phyloP scores from a whole-genome alignment of 2,888 invertebrate species.

The Geophilus truncorum region DNA sequence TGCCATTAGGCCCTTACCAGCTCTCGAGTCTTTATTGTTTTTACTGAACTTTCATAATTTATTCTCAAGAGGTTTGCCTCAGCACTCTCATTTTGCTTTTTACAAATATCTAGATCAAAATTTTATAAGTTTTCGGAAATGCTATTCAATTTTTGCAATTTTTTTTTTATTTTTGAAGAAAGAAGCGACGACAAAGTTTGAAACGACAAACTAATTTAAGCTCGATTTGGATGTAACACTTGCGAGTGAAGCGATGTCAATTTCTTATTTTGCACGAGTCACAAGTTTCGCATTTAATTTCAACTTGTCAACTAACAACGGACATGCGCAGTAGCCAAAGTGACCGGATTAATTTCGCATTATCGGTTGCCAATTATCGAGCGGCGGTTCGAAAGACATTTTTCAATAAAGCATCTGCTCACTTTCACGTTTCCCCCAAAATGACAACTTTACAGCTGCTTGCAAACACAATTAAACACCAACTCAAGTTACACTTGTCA shows the following conservation, averaged over 20 bases:
- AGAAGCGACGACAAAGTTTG: background rate
- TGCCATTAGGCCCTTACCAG: background rate
- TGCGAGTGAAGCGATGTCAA: background rate
- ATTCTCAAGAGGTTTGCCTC: conserved; percentile 19
- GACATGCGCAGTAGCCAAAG: background rate
- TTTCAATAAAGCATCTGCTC: conserved; percentile 23
- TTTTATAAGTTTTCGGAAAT: background rate
- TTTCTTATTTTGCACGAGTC: background rate
- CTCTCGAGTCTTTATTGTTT: conserved; percentile 20
- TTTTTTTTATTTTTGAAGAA: background rate
- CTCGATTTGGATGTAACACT: background rate
- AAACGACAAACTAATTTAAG: background rate
- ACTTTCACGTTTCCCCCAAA: background rate
- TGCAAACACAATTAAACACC: conserved; percentile 7
- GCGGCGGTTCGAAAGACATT: conserved; percentile 8
- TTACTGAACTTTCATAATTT: conserved; percentile 25
- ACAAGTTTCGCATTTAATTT: background rate
- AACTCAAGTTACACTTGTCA: conserved; percentile 20
- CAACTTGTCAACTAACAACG: background rate
- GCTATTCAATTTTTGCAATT: too few relatives aligned
- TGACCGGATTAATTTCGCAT: conserved; percentile 14
- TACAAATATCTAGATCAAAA: background rate
- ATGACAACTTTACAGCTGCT: conserved; percentile 8
- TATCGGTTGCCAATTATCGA: conserved; percentile 27
- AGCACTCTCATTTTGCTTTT: background rate